Base-by-base conservation (phyloP, 2,888 invertebrate species). In the Phlogophora meticulosa region DNA sequence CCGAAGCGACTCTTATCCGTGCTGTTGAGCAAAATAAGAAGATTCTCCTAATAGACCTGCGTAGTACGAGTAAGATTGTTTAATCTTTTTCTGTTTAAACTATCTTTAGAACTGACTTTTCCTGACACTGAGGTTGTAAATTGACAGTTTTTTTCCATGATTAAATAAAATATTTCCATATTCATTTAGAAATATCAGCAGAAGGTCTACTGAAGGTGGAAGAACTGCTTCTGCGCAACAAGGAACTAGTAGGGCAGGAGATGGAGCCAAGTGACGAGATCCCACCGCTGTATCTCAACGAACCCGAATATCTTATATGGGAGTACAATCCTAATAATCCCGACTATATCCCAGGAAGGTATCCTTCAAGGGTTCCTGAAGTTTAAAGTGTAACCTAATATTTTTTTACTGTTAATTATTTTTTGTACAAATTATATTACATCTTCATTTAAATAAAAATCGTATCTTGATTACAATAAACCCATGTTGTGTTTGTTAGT, bases 301-400 rank as follows among this genome's bases (percentile, higher is more conserved):
- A 96, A 62, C 95, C 95, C 0, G 95, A 96, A 63, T 96, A 96
- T 66, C 89, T 96, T 4, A 92, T 96, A 48, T 96, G 95, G 95
- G 94, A 96, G 76, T 96, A 94, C 75, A 94, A 95, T 69, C 95
- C 95, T 0, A 93, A 94, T 61, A 96, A 96, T 62, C 95, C 95
- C 0, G 87, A 94, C 45, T 87, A 92, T 59, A 91, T 91, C 28
- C 93, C 94, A 13, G 95, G 95, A 2, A 87, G 92, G 51, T 96
- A 95, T 63, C 95, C 95, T 0, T 79, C 78, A 17, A 85, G 95
- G 43, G 80, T 93, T 0, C 90, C 94, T 7, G 93, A 95, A 88
- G 91, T 94, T 49, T 94, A 88, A 80, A 46, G n/a, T 5, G n/a
- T 42, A 38, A 52, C 59, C n/a, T 2, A 28, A 28, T 42, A 0